phyloP scores from a whole-genome alignment of 1,140 invertebrate genomes.

The Muscidifurax raptorellus region DNA sequence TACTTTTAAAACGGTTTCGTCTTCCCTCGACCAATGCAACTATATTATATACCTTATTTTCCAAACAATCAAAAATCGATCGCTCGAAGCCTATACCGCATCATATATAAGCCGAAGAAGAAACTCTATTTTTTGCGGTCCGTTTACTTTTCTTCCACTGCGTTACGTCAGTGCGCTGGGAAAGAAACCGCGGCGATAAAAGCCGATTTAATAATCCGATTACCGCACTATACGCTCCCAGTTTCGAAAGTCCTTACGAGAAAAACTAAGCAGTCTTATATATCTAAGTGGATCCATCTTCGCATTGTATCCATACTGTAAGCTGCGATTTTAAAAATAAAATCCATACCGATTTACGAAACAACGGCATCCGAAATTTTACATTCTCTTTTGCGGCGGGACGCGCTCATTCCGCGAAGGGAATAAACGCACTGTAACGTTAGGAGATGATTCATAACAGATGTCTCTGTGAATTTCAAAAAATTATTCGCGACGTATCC shows the following conservation, averaged over 20 bases:
- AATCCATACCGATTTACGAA: not conserved
- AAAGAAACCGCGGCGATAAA: conserved; percentile 26
- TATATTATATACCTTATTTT: no score
- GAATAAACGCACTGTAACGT: no score
- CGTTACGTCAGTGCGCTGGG: not conserved
- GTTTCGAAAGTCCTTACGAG: conserved; percentile 1
- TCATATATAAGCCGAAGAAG: not conserved
- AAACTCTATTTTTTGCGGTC: not conserved
- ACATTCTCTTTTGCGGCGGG: not conserved
- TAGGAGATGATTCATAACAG: no score
- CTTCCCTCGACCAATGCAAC: not conserved
- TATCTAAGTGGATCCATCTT: conserved; percentile 18
- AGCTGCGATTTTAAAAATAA: not conserved
- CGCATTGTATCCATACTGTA: not conserved
- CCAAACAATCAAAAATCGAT: no score
- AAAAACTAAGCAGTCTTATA: not conserved
- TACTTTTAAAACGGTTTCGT: not conserved
- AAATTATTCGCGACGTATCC: no score
- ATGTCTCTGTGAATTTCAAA: no score
- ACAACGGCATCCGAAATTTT: not conserved
- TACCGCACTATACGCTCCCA: conserved; percentile 22
- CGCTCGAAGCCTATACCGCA: no score
- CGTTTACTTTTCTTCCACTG: not conserved
- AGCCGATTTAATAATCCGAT: conserved; percentile 33
- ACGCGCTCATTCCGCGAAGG: no score